Base-by-base conservation (phyloP, 2,888 invertebrate species). In the Mactromeris polynyma region DNA sequence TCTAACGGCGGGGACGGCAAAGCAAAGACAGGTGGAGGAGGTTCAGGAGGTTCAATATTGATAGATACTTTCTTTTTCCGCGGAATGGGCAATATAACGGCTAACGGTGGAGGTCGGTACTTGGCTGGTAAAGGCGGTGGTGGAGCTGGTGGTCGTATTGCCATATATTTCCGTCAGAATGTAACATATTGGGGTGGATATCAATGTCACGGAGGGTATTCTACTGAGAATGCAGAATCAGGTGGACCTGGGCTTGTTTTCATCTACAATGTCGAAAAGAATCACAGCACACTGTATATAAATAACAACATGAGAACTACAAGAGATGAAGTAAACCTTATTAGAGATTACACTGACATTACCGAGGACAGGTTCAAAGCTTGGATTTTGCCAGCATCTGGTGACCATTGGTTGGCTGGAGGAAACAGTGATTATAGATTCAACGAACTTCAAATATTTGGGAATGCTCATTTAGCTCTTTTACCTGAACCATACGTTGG, bases 381-480 rank as follows among this genome's bases (percentile, higher is more conserved):
- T 17, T 95, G 95, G 95, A 90, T 95, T 46, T 81, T 95, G 46
- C 94, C 93, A 19, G 87, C 90, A 31, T 91, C 94, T 11, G 93
- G 93, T 31, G 86, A 91, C 58, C 94, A 94, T 82, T 91, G 90
- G 88, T 84, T 94, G 33, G 94, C 93, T 36, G 90, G 85, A 11
- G 85, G 82, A 31, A 92, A 93, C 79, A 91, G 90, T 83, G 83
- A 93, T 38, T 95, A 92, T 81, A 84, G 83, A 21, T 94, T 95
- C 86, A 93, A 95, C 81, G 95, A 95, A 83, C 84, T 95, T 1
- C 94, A 95, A 87, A 94, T 95, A 4, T 94, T 93, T 86, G 95
- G 95, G n/a, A 94, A 95, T 91, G 94, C 95, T 7, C 95, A 95
- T 87, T 83, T 95, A 21, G 95, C 95, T 11, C 83, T 95, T n/a